These are phyloP conservation scores for Lateolabrax maculatus DNA, from an alignment of 2,797 vertebrate species.

Conservation along the genomic window DNA sequence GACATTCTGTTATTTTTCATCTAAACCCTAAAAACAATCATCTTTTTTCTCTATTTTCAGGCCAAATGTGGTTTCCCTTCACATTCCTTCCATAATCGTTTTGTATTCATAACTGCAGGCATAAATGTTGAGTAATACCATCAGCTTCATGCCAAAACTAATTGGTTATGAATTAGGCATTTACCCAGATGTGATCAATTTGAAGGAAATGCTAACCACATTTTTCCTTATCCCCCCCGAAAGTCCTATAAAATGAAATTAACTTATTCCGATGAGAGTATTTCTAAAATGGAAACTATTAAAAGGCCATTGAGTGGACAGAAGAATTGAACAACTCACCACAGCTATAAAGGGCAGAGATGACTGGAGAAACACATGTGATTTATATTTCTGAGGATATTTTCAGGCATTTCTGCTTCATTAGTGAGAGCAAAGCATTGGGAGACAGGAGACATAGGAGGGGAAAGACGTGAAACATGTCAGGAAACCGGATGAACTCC, in stretches of 20 bases:
- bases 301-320: conserved; percentile 46
- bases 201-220: conserved; percentile 48
- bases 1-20: conserved; percentile 4
- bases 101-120: conserved; percentile 24
- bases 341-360: conserved; percentile 30
- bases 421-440: conserved; percentile 3
- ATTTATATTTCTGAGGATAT: conserved; percentile 14
- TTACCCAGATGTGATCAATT: conserved; percentile 40
- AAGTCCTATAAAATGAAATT: conserved; percentile 45
- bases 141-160: conserved; percentile 38
- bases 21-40: neutral
- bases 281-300: conserved; percentile 63
- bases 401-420: conserved; percentile 28
- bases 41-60: neutral
- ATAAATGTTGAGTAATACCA: conserved; percentile 24
- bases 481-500: conserved; percentile 7
- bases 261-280: conserved; percentile 42
- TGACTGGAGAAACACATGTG: conserved; percentile 28
- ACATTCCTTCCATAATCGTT: neutral
- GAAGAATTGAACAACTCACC: conserved; percentile 33
- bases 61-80: conserved; percentile 12
- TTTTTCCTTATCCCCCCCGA: conserved; percentile 28
- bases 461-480: conserved; percentile 38
- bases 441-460: conserved; percentile 1
- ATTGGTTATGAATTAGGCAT: conserved; percentile 51